Base-by-base conservation (phyloP, 1,140 invertebrate species). In the Drosophila funebris region DNA sequence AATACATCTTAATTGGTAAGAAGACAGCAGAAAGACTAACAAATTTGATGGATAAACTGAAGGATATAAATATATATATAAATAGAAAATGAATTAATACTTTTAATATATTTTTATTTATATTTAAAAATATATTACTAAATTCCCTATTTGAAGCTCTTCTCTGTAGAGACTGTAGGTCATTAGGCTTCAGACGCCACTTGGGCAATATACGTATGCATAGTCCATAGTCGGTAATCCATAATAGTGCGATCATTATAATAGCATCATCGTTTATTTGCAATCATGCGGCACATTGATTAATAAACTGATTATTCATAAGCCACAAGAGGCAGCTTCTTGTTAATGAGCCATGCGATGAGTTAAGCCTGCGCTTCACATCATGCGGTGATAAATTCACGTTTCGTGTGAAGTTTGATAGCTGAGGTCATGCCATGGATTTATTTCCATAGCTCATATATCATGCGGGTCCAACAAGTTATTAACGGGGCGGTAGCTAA, bases 301-400 rank as follows among this genome's bases (percentile, higher is more conserved):
- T 87, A 88, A 87, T 87, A 85, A 83, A 76, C 83, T 62, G 83
- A 87, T 87, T 87, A 87, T 87, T 87, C 83, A 87, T 82, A 82
- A 82, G 39, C 78, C 82, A 69, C 78, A 85, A 84, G 77, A 67
- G 76, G 37, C 73, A 87, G 82, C 82, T 87, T 87, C 82, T 87
- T 87, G 82, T 87, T 87, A 87, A 87, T 87, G 82, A 87, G 83
- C 83, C 82, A 74, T 73, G 78, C 64, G 77, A 74, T 85, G 74
- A 81, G 69, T 85, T 81, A 82, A 76, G 71, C 50, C 57, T 73
- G 71, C 37, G 71, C 50, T 60, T 61, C 56, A 48, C 20, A 68
- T 68, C 50, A 33, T 22, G 46, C 37, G 70, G 63, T 73, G 71
- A 73, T 73, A 73, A 73, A 73, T 73, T 69, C 68, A 52, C 52